Evolutionary conservation across 2,113 vertebrate species (phyloP).

Genomic region (Herpailurus yagouaroundi): DNA sequence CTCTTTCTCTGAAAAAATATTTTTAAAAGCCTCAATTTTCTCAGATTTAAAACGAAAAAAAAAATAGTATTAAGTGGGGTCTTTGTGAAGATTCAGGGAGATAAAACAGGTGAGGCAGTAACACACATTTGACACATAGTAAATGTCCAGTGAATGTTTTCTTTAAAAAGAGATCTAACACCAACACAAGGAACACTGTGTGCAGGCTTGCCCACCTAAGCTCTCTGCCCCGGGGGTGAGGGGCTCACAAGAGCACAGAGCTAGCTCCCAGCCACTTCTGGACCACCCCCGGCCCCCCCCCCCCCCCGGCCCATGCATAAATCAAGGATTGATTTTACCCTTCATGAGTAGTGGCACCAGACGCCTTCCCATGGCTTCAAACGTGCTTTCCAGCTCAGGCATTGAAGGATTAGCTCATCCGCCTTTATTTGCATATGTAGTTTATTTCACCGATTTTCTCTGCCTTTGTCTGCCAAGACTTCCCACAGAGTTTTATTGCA

Average conservation of each 20-base stretch:
- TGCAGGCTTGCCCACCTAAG: neutral
- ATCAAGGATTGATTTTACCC: neutral
- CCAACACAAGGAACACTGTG: neutral
- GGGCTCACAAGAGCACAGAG: neutral
- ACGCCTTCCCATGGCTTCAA: neutral
- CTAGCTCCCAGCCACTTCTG: too few species aligned
- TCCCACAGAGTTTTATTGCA: neutral
- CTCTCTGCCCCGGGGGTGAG: fast-evolving
- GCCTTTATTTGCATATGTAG: neutral
- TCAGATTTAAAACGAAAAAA: neutral
- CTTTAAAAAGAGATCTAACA: neutral
- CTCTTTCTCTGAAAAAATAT: too few species aligned
- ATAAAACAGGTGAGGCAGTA: neutral
- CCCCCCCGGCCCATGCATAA: neutral
- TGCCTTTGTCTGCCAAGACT: slow-evolving; percentile 41
- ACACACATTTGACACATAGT: neutral
- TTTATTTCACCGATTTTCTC: slow-evolving; percentile 11
- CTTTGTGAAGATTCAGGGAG: neutral
- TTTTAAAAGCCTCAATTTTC: neutral
- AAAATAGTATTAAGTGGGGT: neutral
- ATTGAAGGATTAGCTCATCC: neutral
- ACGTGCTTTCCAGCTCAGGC: neutral
- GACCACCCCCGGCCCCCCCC: neutral
- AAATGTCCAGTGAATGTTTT: neutral
- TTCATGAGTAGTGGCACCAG: neutral